phyloP scores from a whole-genome alignment of 2,888 invertebrate species.

The Ecdyonurus torrentis region DNA sequence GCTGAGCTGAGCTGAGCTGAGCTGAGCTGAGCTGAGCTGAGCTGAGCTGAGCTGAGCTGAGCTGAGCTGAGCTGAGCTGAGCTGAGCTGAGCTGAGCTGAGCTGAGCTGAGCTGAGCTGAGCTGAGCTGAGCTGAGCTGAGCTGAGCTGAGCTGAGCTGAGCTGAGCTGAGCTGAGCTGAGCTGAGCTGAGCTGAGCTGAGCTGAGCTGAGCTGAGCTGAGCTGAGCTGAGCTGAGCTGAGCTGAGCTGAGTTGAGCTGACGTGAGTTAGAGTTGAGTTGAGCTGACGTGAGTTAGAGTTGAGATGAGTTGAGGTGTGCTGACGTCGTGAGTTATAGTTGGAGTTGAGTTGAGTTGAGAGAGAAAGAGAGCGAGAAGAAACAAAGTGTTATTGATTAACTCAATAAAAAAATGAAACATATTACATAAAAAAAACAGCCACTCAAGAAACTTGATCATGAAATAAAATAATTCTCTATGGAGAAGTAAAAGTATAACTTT shows the following conservation, averaged over 20 bases:
- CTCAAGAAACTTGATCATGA: no score
- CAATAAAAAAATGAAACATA: no score
- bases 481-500: no score
- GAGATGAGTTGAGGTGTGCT: constrained; percentile 4
- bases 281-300: constrained; percentile 4
- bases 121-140: constrained; percentile 6
- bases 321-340: no score
- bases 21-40: constrained; percentile 6
- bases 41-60: constrained; percentile 6
- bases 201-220: constrained; percentile 6
- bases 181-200: constrained; percentile 6
- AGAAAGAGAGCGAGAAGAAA: no score
- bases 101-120: constrained; percentile 6
- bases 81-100: constrained; percentile 6
- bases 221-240: constrained; percentile 6
- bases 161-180: constrained; percentile 6
- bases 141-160: constrained; percentile 6
- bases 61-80: constrained; percentile 6
- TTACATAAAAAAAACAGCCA: no score
- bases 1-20: constrained; percentile 6
- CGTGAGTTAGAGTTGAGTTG: constrained; percentile 6
- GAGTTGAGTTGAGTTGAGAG: no score
- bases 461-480: no score
- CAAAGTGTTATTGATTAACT: no score
- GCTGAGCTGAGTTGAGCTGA: constrained; percentile 8